Evolutionary conservation across 2,113 vertebrate species (phyloP), one percentile per base, ranked within the genome.

Genomic region (Carassius auratus): DNA sequence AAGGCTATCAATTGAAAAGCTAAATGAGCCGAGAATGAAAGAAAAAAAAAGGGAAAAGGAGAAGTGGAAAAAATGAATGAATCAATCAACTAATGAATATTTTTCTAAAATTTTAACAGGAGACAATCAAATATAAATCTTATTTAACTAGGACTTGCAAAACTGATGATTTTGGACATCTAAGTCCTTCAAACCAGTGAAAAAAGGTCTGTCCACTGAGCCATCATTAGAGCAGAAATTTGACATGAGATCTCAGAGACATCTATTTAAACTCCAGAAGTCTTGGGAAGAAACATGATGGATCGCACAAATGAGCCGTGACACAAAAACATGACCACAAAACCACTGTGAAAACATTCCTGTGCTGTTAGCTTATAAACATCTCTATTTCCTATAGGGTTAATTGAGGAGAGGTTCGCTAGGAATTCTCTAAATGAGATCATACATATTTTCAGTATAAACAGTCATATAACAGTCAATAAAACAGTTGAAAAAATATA

Each of bases 1-100:
- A 90, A 91, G 86, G 89, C 88, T 89, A 92, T 90, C 52, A 88
- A 90, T 83, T 82, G 88, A 87, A 92, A 89, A 83, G 84, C 88
- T 83, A 89, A 92, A 93, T 88, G 92, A 92, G 88, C 85, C 81
- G 33, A 36, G 74, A 14, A 26, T 9, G 5, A 2, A 71, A 14
- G 62, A 77, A 64, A 52, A 52, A 26, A 50, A 42, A 52, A 75
- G 30, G 4, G 3, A 36, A 57, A 71, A 48, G 23, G n/a, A 9
- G 15, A 55, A 36, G 50, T 19, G 52, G 17, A 19, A 2, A 15
- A 45, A 57, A 79, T 45, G 2, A 86, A 76, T 78, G 74, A 86
- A 83, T 73, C 36, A 77, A 36, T 84, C 38, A 78, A 83, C 66
- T 10, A 86, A 76, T 80, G 36, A 69, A 36, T 7, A 13, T n/a